These are phyloP conservation scores for Yponomeuta malinellus DNA, from an alignment of 2,888 invertebrate species.

Conservation along the genomic window DNA sequence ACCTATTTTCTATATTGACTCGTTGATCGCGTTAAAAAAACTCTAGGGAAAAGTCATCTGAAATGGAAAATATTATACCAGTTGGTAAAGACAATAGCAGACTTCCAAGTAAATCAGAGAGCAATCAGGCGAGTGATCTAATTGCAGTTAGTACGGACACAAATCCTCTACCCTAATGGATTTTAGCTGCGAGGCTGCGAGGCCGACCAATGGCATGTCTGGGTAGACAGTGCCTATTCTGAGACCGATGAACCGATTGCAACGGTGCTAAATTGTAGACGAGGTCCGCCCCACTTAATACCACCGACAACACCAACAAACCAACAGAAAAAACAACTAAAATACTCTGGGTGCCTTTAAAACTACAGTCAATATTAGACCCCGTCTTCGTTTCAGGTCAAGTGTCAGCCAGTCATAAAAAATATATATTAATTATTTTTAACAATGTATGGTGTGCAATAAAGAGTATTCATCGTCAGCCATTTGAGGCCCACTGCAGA, in stretches of 20 bases:
- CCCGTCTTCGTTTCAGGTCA: too few relatives aligned
- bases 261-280: not conserved
- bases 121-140: conserved; percentile 2
- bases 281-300: not conserved
- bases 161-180: not conserved
- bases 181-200: not conserved
- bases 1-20: too few relatives aligned
- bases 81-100: not conserved
- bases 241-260: not conserved
- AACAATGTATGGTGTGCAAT: too few relatives aligned
- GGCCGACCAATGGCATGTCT: not conserved
- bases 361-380: too few relatives aligned
- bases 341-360: too few relatives aligned
- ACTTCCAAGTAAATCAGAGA: not conserved
- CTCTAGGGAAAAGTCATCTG: not conserved
- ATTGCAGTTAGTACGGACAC: not conserved
- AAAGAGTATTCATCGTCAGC: too few relatives aligned
- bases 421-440: too few relatives aligned
- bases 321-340: too few relatives aligned
- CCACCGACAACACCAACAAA: too few relatives aligned
- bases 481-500: too few relatives aligned
- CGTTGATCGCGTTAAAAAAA: too few relatives aligned
- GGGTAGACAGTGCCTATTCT: not conserved
- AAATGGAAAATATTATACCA: not conserved
- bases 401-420: too few relatives aligned